Base-by-base conservation (phyloP, 1,140 invertebrate genomes). In the Atopsyche davidsoni region DNA sequence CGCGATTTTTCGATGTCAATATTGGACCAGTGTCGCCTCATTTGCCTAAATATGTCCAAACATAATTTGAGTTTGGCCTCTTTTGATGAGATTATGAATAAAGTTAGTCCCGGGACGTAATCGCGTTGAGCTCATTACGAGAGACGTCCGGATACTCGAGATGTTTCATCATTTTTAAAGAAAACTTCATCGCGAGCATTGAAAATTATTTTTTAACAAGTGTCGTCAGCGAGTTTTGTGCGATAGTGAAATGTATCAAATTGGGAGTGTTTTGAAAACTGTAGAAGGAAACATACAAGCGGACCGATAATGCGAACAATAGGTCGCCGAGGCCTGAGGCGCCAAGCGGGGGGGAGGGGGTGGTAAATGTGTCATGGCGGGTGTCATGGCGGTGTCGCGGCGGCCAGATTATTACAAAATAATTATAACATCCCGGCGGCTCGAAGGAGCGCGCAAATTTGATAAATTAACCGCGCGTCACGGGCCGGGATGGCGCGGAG, bases 401-500 rank as follows among this genome's bases (percentile, higher is more conserved):
- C 18, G 24, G 18, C 16, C 17, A 35, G 46, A 56, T 52, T 56
- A 56, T 56, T 56, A 52, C 50, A 56, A 56, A 56, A 56, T 56
- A 56, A 57, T 57, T 57, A 57, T 57, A 57, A 49, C 45, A 45
- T 49, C 55, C 41, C 40, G 18, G 31, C 45, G 21, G 19, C 17
- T 39, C 44, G 34, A 24, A 36, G 51, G 43, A 46, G 50, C 40
- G 45, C 28, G 36, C 25, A 50, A 45, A 53, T 57, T 57, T 57
- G 55, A 57, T 57, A 53, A 57, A 57, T 57, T 53, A 53, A 57
- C 55, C 51, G 51, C 39, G 39, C 42, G 46, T 46, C 43, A 48
- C 21, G 46, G 32, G 50, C 43, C 34, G 38, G 32, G 17, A 28
- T 6, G 24, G 24, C 24, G 6, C 24, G 6, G 40, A 35, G 17